phyloP scores from a whole-genome alignment of 2,888 invertebrate species.

The Iphiclides podalirius region DNA sequence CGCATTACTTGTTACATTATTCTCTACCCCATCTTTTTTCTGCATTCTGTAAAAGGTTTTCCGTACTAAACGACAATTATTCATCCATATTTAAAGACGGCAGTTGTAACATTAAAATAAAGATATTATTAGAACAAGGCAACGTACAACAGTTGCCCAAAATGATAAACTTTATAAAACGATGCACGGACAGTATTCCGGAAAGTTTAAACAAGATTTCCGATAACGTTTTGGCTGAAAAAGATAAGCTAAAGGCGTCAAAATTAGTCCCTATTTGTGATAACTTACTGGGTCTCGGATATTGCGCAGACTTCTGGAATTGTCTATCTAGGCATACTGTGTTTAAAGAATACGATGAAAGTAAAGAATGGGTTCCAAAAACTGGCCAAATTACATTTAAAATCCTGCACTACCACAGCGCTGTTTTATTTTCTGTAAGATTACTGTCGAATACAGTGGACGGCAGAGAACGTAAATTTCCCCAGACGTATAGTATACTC shows the following conservation, averaged over 20 bases:
- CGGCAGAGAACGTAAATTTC: conserved; percentile 43
- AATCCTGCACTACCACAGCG: conserved; percentile 79
- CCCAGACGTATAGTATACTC: conserved; percentile 51
- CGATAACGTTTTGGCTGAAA: conserved; percentile 47
- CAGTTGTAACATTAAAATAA: conserved; percentile 53
- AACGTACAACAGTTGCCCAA: conserved; percentile 81
- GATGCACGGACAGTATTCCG: conserved; percentile 61
- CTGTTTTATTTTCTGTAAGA: conserved; percentile 82
- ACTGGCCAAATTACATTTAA: conserved; percentile 79
- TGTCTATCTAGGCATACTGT: conserved; percentile 83
- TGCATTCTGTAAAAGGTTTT: conserved; percentile 85
- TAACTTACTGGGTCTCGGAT: conserved; percentile 82
- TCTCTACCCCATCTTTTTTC: conserved; percentile 84
- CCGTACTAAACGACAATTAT: conserved; percentile 83
- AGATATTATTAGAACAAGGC: conserved; percentile 80
- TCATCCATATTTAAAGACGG: conserved; percentile 53
- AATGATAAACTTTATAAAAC: conserved; percentile 79
- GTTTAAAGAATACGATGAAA: conserved; percentile 74
- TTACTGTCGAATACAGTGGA: conserved; percentile 44
- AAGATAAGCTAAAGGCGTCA: conserved; percentile 65
- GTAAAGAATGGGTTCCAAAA: conserved; percentile 73
- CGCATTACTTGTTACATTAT: conserved; percentile 85
- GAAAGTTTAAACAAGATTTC: conserved; percentile 51
- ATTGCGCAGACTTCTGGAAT: conserved; percentile 77
- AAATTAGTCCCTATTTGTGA: conserved; percentile 77